A percentile compares a stretch with the other conserved stretches of the same genome.
Evolutionary conservation across 2,797 vertebrate genomes (phyloP).

Genomic region (Crenuchus spilurus): DNA sequence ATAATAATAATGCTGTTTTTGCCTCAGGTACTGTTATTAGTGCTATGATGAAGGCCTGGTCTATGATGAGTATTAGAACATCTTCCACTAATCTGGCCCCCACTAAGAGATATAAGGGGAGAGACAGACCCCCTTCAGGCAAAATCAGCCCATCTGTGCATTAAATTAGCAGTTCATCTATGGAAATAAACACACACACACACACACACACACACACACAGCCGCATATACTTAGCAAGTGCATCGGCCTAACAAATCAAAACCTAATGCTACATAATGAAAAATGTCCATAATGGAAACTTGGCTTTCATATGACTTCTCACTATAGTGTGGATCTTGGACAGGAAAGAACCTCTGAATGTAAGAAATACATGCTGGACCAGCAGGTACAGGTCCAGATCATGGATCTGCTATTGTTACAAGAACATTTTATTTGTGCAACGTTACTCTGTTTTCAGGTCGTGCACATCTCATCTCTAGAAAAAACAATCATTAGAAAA

Average conservation of each 20-base stretch:
- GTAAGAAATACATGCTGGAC: too few species aligned
- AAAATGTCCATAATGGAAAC: too few species aligned
- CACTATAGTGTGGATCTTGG: too few species aligned
- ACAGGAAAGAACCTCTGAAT: too few species aligned
- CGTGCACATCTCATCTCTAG: too few species aligned
- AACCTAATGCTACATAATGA: too few species aligned
- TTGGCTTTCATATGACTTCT: too few species aligned
- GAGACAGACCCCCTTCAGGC: slow-evolving; percentile 32
- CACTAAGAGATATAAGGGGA: slow-evolving; percentile 8
- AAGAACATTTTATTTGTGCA: too few species aligned
- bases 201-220: slow-evolving; percentile 8
- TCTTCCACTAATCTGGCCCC: slow-evolving; percentile 14
- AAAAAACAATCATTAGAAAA: too few species aligned
- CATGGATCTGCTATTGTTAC: too few species aligned
- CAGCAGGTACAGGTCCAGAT: too few species aligned
- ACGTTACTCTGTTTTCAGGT: too few species aligned
- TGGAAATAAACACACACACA: slow-evolving; percentile 47
- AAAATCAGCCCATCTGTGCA: slow-evolving; percentile 52
- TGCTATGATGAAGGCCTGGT: slow-evolving; percentile 17
- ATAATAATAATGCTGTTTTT: neutral
- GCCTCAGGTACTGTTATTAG: slow-evolving; percentile 10
- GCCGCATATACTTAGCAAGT: slow-evolving; percentile 8
- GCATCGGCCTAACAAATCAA: neutral
- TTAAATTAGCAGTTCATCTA: slow-evolving; percentile 50
- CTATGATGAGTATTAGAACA: slow-evolving; percentile 32